Percentiles rank a stretch among this genome's conserved stretches.
Conservation (phyloP, 2,797 vertebrate species). For the Eulemur coronatus region DNA sequence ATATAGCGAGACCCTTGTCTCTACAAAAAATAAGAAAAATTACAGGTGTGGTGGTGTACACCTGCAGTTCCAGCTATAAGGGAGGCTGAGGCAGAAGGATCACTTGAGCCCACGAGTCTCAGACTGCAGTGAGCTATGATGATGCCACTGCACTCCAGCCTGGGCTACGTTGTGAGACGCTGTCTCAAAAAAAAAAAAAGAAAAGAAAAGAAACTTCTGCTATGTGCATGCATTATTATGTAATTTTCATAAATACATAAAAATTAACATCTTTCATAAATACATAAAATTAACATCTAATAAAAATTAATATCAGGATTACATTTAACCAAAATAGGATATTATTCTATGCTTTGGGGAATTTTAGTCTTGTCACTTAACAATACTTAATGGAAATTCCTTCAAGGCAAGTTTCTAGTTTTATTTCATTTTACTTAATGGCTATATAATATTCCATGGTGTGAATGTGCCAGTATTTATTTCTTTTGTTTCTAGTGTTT, state of each 20-base stretch:
- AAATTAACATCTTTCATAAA: background rate
- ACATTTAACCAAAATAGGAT: background rate
- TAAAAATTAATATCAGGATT: too few relatives aligned
- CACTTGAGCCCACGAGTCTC: background rate
- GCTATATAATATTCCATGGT: background rate
- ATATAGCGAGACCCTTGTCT: background rate
- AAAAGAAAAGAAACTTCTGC: background rate
- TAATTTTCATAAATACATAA: background rate
- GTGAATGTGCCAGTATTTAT: background rate
- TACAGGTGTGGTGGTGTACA: background rate
- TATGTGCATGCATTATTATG: background rate
- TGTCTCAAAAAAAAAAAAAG: background rate
- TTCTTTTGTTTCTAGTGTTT: background rate
- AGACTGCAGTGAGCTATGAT: background rate
- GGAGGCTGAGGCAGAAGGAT: background rate
- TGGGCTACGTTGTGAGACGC: background rate
- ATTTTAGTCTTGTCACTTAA: background rate
- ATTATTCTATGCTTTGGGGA: background rate
- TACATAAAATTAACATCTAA: background rate
- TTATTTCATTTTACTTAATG: background rate
- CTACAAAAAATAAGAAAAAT: background rate
- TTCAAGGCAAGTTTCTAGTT: background rate
- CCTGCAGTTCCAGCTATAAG: background rate
- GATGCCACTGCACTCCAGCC: background rate
- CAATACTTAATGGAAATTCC: background rate